Base-by-base conservation (phyloP, 1,140 invertebrate species). In the Drosophila paulistorum region DNA sequence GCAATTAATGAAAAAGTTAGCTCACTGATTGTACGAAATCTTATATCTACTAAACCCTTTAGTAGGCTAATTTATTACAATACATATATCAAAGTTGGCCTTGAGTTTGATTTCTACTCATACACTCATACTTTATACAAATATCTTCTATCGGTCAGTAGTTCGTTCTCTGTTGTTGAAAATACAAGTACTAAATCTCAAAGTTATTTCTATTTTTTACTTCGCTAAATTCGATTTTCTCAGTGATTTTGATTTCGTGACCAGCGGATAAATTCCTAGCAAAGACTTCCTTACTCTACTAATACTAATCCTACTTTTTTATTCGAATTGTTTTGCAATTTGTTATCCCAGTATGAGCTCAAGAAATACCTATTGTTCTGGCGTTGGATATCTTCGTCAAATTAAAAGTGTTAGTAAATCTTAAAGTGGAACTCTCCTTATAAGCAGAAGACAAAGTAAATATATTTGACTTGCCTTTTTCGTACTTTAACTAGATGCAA, bases 401-500 rank as follows among this genome's bases (percentile, higher is more conserved):
- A 48, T 6, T 17, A 48, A 20, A 17, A 11, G 4, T 39, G 37
- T 39, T 39, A 39, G 37, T 39, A 9, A 37, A 37, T 11, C 35
- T 37, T 37, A 10, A 37, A 37, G 7, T 11, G 7, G n/a, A 26
- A 26, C 3, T 26, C 3, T 26, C 23, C 2, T 26, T 26, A 26
- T 26, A 37, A 37, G 7, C 9, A 1, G n/a, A 14, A 7, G n/a
- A 14, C 6, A 23, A 33, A 30, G 26, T 35, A 14, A n/a, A 57
- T 35, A 1, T 10, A n/a, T 20, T 17, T 10, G 20, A 30, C 3
- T 2, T 39, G 6, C 13, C 20, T 2, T 3, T 69, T 45, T 6
- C 13, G 63, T 17, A 23, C 58, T 37, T 23, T 30, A 9, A 48
- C 17, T 59, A 90, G 91, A 94, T 95, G 94, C 94, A 94, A 87